Conservation (phyloP, 2,797 vertebrate species). For the Manis javanica region DNA sequence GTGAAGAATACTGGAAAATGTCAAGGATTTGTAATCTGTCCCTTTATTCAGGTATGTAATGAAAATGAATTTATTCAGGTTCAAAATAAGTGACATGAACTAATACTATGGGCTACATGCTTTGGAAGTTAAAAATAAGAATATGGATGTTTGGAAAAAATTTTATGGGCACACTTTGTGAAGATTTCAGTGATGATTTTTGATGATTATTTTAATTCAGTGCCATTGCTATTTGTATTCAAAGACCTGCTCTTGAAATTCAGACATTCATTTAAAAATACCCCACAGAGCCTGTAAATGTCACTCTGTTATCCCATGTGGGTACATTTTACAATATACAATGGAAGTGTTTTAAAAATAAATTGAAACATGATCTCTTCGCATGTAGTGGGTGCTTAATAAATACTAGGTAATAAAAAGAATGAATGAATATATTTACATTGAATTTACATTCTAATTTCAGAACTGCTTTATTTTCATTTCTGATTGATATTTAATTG, state of each 20-base stretch:
- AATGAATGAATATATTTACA: constrained; percentile 64
- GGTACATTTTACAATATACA: constrained; percentile 53
- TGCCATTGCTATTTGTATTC: background rate
- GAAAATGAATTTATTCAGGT: constrained; percentile 29
- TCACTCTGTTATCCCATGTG: constrained; percentile 41
- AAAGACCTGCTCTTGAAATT: constrained; percentile 61
- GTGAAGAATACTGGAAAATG: constrained; percentile 31
- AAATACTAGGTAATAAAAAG: constrained; percentile 59
- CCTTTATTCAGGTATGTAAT: constrained; percentile 27
- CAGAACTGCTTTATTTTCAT: constrained; percentile 44
- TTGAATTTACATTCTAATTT: constrained; percentile 65
- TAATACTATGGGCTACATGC: background rate
- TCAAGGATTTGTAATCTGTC: constrained; percentile 33
- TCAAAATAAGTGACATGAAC: constrained; percentile 31
- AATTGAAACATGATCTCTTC: constrained; percentile 51
- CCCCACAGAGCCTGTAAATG: constrained; percentile 40
- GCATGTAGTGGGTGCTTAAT: constrained; percentile 44
- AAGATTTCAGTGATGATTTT: constrained; percentile 8
- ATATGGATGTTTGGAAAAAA: background rate
- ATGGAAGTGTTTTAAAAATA: constrained; percentile 59
- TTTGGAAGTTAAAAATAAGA: constrained; percentile 52
- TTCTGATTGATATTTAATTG: constrained; percentile 73
- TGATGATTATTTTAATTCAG: constrained; percentile 60
- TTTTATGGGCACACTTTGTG: background rate
- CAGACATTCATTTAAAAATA: constrained; percentile 49